These are phyloP conservation scores for Branchinecta lynchi DNA, from an alignment of 1,140 invertebrate species.

Conservation along the genomic window DNA sequence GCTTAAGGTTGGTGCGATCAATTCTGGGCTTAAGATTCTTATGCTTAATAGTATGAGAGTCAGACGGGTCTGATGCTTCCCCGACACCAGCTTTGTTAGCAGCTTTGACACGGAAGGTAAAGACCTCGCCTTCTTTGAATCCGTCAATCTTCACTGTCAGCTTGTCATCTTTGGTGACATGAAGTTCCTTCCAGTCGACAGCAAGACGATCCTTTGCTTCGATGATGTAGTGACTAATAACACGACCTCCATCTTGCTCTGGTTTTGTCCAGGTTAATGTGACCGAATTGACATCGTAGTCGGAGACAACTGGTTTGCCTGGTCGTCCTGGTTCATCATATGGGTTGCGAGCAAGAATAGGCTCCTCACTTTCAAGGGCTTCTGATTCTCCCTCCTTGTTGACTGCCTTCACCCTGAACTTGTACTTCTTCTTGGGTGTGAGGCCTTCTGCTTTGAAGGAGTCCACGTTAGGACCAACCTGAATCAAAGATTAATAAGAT, in stretches of 20 bases:
- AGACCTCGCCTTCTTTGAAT: slow-evolving; percentile 80
- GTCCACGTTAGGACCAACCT: slow-evolving; percentile 52
- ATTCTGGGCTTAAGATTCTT: slow-evolving; percentile 81
- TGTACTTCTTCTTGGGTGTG: slow-evolving; percentile 93
- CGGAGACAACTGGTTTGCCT: slow-evolving; percentile 74
- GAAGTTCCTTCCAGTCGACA: slow-evolving; percentile 70
- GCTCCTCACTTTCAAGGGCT: slow-evolving; percentile 73
- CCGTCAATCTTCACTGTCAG: slow-evolving; percentile 66
- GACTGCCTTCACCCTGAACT: slow-evolving; percentile 92
- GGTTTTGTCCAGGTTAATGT: slow-evolving; percentile 80
- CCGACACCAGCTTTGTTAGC: slow-evolving; percentile 78
- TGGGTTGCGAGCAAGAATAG: slow-evolving; percentile 85
- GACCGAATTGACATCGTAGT: slow-evolving; percentile 83
- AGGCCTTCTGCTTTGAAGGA: slow-evolving; percentile 78
- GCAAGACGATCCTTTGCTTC: slow-evolving; percentile 93
- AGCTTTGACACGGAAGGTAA: slow-evolving; percentile 80
- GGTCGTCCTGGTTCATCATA: slow-evolving; percentile 80
- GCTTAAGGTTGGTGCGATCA: slow-evolving; percentile 72
- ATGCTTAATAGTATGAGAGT: slow-evolving; percentile 83
- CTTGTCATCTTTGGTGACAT: slow-evolving; percentile 56
- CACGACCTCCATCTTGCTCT: slow-evolving; percentile 74
- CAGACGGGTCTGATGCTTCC: slow-evolving; percentile 75
- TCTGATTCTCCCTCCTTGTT: slow-evolving; percentile 98
- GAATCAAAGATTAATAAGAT: slow-evolving; percentile 19
- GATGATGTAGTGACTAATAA: slow-evolving; percentile 84